Evolutionary conservation across 2,888 invertebrate species (phyloP).

Genomic region (Latrodectus elegans): DNA sequence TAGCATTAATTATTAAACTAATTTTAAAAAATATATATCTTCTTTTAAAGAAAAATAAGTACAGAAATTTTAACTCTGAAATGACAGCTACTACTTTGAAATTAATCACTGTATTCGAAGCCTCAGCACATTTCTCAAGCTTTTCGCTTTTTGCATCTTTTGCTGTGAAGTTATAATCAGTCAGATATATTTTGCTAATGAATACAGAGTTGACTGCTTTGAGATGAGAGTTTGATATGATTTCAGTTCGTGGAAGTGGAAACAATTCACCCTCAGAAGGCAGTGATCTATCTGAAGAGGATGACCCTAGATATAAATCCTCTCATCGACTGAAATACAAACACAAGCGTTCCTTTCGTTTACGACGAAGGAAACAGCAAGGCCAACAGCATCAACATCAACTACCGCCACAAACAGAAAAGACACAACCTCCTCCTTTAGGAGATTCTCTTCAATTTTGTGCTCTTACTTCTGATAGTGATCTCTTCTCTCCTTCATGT

Average conservation of each 20-base stretch:
- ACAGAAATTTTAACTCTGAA: too few relatives aligned
- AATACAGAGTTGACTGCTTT: slow-evolving; percentile 40
- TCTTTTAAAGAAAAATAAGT: too few relatives aligned
- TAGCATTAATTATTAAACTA: too few relatives aligned
- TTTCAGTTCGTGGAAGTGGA: slow-evolving; percentile 73
- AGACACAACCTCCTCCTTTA: slow-evolving; percentile 62
- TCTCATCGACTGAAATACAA: slow-evolving; percentile 72
- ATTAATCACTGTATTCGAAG: too few relatives aligned
- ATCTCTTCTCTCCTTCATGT: slow-evolving; percentile 77
- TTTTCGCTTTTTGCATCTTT: slow-evolving; percentile 4
- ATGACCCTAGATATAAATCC: slow-evolving; percentile 72
- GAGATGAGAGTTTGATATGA: slow-evolving; percentile 64
- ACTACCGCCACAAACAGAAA: slow-evolving; percentile 57
- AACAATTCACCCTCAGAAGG: slow-evolving; percentile 75
- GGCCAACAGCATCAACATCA: slow-evolving; percentile 33
- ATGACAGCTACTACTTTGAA: too few relatives aligned
- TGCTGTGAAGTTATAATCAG: slow-evolving; percentile 4
- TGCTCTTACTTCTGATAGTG: slow-evolving; percentile 74
- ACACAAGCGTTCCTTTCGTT: slow-evolving; percentile 75
- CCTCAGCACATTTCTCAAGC: neutral
- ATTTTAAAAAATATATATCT: too few relatives aligned
- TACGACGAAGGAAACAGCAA: slow-evolving; percentile 66
- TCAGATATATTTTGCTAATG: slow-evolving; percentile 51
- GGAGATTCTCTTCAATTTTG: slow-evolving; percentile 70
- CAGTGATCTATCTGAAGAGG: slow-evolving; percentile 76